Base-by-base conservation (phyloP, 2,113 vertebrate species). In the Malurus melanocephalus region DNA sequence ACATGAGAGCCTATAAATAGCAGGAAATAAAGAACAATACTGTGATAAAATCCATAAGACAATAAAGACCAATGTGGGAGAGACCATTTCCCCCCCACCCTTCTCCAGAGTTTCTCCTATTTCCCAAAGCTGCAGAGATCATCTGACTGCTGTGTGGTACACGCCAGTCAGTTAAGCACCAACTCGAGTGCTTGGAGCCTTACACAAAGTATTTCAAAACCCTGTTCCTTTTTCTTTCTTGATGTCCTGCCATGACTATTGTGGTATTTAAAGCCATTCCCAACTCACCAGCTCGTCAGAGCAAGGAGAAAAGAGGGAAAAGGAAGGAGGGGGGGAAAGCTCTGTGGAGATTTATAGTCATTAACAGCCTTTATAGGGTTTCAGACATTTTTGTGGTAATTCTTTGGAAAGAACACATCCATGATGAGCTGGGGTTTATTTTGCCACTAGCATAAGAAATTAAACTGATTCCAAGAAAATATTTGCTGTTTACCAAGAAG, bases 31-130 rank as follows among this genome's bases (percentile, higher is more conserved):
- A 94, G 86, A 93, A 94, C 93, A 96, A 93, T 95, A 93, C 91
- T 87, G 94, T 93, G 93, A 96, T 96, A 95, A 96, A 96, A 95
- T 95, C 92, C 95, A 95, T 93, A 95, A 93, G 92, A 94, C 95
- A 96, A 95, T 95, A 92, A 96, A 96, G 95, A 93, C 86, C 71
- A 91, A 93, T 94, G 94, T 93, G 93, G 94, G 92, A 94, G 89
- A 79, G 81, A 69, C 85, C 4, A 71, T 87, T 94, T 93, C 92
- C 90, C 94, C 94, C 94, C 89, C 92, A 92, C 91, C 85, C 87
- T 89, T 76, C 91, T 89, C 79, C 87, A 93, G 83, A 85, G 76
- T 90, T 92, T 91, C 94, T 96, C 88, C 76, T 92, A 80, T 95
- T 96, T 96, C 95, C 93, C 90, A 94, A 92, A 94, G 90, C 92